These are phyloP conservation scores for Caenorhabditis becei DNA, from an alignment of 2,888 invertebrate species.

Conservation along the genomic window DNA sequence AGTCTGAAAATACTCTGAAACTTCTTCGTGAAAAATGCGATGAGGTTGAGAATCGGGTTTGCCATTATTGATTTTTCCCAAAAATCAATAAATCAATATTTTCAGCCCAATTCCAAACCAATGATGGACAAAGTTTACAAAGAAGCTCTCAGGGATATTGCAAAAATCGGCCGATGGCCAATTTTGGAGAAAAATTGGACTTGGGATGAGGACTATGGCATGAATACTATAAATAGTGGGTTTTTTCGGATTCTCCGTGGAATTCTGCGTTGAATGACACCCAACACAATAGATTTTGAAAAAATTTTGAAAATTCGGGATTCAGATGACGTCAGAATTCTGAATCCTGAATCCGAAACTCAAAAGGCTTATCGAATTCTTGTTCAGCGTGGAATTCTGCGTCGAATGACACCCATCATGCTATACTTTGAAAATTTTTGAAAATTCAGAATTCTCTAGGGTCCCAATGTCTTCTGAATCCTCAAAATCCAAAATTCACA, in stretches of 20 bases:
- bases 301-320: too few species aligned
- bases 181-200: conserved; percentile 19
- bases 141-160: conserved; percentile 23
- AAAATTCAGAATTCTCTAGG: too few species aligned
- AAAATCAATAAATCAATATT: too few species aligned
- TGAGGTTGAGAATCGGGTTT: neutral
- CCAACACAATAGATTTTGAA: neutral
- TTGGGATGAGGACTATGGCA: conserved; percentile 7
- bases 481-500: too few species aligned
- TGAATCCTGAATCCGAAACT: too few species aligned
- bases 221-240: conserved; percentile 36
- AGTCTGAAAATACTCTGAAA: conserved; percentile 21
- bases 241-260: neutral
- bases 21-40: conserved; percentile 3
- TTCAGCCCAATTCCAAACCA: too few species aligned
- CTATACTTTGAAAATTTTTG: neutral
- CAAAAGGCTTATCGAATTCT: too few species aligned
- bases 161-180: conserved; percentile 37
- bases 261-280: neutral
- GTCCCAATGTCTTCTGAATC: too few species aligned
- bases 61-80: too few species aligned
- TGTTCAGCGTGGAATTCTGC: too few species aligned
- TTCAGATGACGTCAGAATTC: too few species aligned
- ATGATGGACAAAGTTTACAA: too few species aligned
- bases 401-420: neutral